A percentile compares a stretch with the other conserved stretches of the same genome.
Conservation (phyloP, 2,888 invertebrate species). For the Miltochrista miniata region DNA sequence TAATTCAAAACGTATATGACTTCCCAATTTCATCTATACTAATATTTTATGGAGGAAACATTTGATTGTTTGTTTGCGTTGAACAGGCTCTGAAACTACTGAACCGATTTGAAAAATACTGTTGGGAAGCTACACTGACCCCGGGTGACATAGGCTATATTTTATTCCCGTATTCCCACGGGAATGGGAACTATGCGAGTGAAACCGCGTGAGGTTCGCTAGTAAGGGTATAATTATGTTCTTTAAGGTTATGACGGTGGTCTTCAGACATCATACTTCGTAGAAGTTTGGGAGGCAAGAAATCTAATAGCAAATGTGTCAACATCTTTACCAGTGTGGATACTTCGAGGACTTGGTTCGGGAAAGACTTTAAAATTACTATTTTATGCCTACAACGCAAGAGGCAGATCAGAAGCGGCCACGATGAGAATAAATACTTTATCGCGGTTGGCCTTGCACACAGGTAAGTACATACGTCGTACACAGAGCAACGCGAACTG, state of each 20-base stretch:
- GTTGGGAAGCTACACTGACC: too few relatives aligned
- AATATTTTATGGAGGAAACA: too few relatives aligned
- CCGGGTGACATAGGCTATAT: too few relatives aligned
- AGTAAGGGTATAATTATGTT: too few relatives aligned
- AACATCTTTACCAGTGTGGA: constrained; percentile 88
- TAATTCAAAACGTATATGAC: constrained; percentile 3
- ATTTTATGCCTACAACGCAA: constrained; percentile 92
- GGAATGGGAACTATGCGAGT: too few relatives aligned
- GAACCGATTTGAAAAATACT: too few relatives aligned
- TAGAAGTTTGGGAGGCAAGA: constrained; percentile 87
- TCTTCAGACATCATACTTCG: constrained; percentile 87
- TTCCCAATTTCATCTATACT: constrained; percentile 46
- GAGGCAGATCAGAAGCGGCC: constrained; percentile 90
- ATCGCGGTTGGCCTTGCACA: constrained; percentile 67
- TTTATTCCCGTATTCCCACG: too few relatives aligned
- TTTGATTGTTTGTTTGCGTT: too few relatives aligned
- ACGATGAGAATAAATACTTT: constrained; percentile 66
- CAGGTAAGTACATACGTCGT: constrained; percentile 52
- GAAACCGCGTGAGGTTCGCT: too few relatives aligned
- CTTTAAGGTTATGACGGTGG: constrained; percentile 89
- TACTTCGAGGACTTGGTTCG: constrained; percentile 89
- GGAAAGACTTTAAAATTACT: constrained; percentile 90
- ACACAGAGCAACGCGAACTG: too few relatives aligned
- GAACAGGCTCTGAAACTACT: too few relatives aligned
- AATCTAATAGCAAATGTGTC: constrained; percentile 87